phyloP scores from a whole-genome alignment of 2,113 vertebrate species.

The Speoplatyrhinus poulsoni region DNA sequence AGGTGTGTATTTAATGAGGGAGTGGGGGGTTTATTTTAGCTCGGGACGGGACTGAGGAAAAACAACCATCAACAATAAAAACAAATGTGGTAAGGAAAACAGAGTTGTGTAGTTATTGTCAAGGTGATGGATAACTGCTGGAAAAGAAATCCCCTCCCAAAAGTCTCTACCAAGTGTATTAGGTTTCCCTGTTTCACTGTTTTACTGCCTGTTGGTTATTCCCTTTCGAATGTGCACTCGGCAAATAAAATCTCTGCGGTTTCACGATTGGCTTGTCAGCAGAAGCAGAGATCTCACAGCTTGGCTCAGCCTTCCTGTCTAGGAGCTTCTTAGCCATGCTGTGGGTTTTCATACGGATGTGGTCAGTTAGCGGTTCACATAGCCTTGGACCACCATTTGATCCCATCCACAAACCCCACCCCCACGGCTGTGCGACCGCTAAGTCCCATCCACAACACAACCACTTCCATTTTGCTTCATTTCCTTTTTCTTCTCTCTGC shows the following conservation, averaged over 20 bases:
- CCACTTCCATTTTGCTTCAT: constrained; percentile 36
- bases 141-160: not conserved
- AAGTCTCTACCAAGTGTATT: not conserved
- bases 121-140: constrained; percentile 12
- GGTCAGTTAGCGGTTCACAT: constrained; percentile 26
- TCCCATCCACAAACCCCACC: constrained; percentile 27
- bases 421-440: constrained; percentile 5
- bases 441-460: not conserved
- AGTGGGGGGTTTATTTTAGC: constrained; percentile 48
- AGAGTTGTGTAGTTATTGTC: constrained; percentile 18
- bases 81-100: constrained; percentile 30
- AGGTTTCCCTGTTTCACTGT: not conserved
- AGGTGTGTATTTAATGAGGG: constrained; percentile 55
- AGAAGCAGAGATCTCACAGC: constrained; percentile 28
- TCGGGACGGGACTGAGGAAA: constrained; percentile 34
- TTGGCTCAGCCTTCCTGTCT: constrained; percentile 46
- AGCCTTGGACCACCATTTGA: constrained; percentile 49
- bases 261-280: constrained; percentile 44
- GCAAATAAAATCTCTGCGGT: constrained; percentile 11
- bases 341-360: constrained; percentile 39
- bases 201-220: not conserved
- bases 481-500: constrained; percentile 6
- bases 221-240: constrained; percentile 13
- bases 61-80: constrained; percentile 67
- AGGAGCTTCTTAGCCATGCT: constrained; percentile 29